Conservation (phyloP, 30 jellyfish, hydroid and myxozoan species). For the Pseudorhiza aurosa region DNA sequence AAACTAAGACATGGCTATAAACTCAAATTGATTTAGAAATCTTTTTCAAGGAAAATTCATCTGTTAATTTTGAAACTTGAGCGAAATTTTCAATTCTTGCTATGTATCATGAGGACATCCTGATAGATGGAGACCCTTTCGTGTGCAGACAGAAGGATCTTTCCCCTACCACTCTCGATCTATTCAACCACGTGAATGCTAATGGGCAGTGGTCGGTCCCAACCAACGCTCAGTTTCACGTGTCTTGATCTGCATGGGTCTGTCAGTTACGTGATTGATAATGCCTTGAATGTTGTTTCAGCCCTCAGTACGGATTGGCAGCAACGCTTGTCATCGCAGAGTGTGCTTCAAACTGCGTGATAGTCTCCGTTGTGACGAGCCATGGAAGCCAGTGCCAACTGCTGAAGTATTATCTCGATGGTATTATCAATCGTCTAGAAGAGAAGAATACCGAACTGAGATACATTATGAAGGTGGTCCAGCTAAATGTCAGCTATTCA, state of each 20-base stretch:
- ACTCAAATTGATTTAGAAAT: not conserved
- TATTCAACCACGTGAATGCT: too few relatives aligned
- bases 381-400: conserved; percentile 95
- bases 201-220: too few relatives aligned
- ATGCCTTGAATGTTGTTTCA: not conserved
- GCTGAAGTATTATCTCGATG: conserved; percentile 77
- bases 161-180: too few relatives aligned
- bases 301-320: conserved; percentile 71
- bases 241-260: too few relatives aligned
- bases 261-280: not conserved
- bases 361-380: conserved; percentile 87
- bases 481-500: too few relatives aligned
- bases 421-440: conserved; percentile 78
- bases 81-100: too few relatives aligned
- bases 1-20: not conserved
- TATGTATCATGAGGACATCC: too few relatives aligned
- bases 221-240: too few relatives aligned
- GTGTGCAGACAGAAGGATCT: too few relatives aligned
- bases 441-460: conserved; percentile 89
- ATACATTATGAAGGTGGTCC: conserved; percentile 94
- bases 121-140: too few relatives aligned
- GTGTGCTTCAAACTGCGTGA: conserved; percentile 82
- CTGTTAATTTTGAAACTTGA: too few relatives aligned
- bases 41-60: too few relatives aligned
- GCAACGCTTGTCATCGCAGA: conserved; percentile 71